Conservation (phyloP, 2,888 invertebrate species). For the Eremobia ochroleuca region DNA sequence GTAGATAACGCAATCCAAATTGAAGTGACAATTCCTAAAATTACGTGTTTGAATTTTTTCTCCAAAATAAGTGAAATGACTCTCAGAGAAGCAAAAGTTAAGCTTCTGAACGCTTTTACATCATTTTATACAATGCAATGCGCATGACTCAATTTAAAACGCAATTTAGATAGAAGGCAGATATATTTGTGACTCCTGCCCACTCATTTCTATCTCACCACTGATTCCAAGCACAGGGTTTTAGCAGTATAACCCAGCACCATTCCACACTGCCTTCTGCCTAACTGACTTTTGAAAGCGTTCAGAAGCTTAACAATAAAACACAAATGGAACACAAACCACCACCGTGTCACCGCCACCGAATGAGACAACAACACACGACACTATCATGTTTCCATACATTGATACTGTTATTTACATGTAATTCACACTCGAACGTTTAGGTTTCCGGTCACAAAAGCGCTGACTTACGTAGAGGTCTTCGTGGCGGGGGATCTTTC, state of each 20-base stretch:
- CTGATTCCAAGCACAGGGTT: not conserved
- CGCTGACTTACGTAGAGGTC: slow-evolving; percentile 87
- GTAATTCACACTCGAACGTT: slow-evolving; percentile 78
- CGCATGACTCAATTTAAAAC: not conserved
- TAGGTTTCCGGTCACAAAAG: slow-evolving; percentile 78
- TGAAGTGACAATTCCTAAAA: slow-evolving; percentile 13
- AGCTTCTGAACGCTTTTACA: slow-evolving; percentile 27
- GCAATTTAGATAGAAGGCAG: not conserved
- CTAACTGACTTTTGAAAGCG: slow-evolving; percentile 1
- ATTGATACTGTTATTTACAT: slow-evolving; percentile 84
- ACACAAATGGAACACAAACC: slow-evolving; percentile 56
- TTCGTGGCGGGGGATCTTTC: slow-evolving; percentile 82
- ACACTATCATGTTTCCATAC: slow-evolving; percentile 75
- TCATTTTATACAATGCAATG: not conserved
- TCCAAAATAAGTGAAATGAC: slow-evolving; percentile 20
- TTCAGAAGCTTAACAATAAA: slow-evolving; percentile 54
- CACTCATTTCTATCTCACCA: too few species aligned
- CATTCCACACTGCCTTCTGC: not conserved
- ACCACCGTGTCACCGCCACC: slow-evolving; percentile 70
- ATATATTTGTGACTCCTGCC: not conserved
- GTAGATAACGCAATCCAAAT: not conserved
- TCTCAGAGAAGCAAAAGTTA: slow-evolving; percentile 16
- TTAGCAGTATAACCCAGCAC: not conserved
- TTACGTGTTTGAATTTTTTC: not conserved
- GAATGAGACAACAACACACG: slow-evolving; percentile 70